Base-by-base conservation (phyloP, 2,888 invertebrate species). In the Belgica antarctica region DNA sequence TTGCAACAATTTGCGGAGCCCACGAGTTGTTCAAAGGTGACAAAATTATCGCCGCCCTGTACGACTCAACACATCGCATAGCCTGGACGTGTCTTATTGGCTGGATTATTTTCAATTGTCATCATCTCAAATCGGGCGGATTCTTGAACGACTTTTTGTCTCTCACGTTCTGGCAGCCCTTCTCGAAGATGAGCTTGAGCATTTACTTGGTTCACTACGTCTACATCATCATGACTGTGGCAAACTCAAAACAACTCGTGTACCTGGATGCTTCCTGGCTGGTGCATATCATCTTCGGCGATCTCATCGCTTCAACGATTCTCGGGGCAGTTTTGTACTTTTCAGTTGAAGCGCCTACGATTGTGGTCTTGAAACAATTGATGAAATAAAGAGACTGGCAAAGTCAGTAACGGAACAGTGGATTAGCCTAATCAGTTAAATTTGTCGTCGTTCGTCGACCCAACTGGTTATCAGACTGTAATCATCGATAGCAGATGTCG, bases 401-500 rank as follows among this genome's bases (percentile, higher is more conserved):
- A n/a, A n/a, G n/a, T n/a, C n/a, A n/a, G n/a, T n/a, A n/a, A n/a
- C n/a, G n/a, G n/a, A n/a, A n/a, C n/a, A n/a, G n/a, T n/a, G n/a
- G n/a, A n/a, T n/a, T n/a, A n/a, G n/a, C n/a, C n/a, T n/a, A n/a
- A n/a, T n/a, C n/a, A n/a, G n/a, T n/a, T n/a, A n/a, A n/a, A n/a
- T n/a, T n/a, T n/a, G n/a, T n/a, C n/a, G n/a, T n/a, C n/a, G n/a
- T n/a, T n/a, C n/a, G n/a, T n/a, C n/a, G n/a, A n/a, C n/a, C n/a
- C n/a, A n/a, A n/a, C n/a, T n/a, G n/a, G n/a, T n/a, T n/a, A n/a
- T n/a, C n/a, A n/a, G n/a, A n/a, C n/a, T n/a, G n/a, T n/a, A n/a
- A n/a, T n/a, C n/a, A 66, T 66, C 47, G 46, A 47, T 15, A 66
- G n/a, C 65, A 66, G 25, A 66, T 27, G 65, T 17, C 63, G 12